Base-by-base conservation (phyloP, 2,888 invertebrate species). In the Aromia moschata region DNA sequence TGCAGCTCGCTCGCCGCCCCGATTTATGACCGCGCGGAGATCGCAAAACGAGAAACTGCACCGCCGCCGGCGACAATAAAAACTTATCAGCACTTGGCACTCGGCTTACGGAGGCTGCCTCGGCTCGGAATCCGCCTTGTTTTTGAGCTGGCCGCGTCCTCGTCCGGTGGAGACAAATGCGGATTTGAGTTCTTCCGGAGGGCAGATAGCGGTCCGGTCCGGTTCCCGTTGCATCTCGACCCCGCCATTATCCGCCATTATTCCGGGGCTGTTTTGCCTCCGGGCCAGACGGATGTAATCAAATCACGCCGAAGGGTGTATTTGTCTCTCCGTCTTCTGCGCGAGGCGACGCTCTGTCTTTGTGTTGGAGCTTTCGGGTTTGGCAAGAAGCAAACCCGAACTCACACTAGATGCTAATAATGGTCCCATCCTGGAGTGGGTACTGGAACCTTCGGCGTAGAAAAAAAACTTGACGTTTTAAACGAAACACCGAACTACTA, bases 211-310 rank as follows among this genome's bases (percentile, higher is more conserved):
- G 18, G 40, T n/a, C 15, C 49, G 49, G 45, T 16, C 14, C 20
- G 25, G 31, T 25, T 44, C 4, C 44, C 30, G 25, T 30, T 38
- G 49, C 49, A 49, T 38, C 11, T 14, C 49, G 38, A 41, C 58
- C 31, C 38, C 16, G 45, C 47, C 47, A 49, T 60, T 60, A 56
- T 56, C 56, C 37, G 56, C 44, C 46, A 56, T 53, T 56, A 60
- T 56, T 60, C 53, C n/a, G 56, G 53, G 38, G 45, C 55, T 53
- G 47, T 44, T 47, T 53, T 52, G 37, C 37, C 49, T 15, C 31
- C 30, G 41, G 47, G 11, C 59, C 55, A 44, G 54, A 59, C 51
- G 55, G 38, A 41, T 12, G 40, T 59, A 51, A 59, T 59, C 59
- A 55, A 59, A 59, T 59, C 46, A 59, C 55, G 44, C 51, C 20